Conservation (phyloP, 2,113 vertebrate genomes). For the Argyrosomus japonicus region DNA sequence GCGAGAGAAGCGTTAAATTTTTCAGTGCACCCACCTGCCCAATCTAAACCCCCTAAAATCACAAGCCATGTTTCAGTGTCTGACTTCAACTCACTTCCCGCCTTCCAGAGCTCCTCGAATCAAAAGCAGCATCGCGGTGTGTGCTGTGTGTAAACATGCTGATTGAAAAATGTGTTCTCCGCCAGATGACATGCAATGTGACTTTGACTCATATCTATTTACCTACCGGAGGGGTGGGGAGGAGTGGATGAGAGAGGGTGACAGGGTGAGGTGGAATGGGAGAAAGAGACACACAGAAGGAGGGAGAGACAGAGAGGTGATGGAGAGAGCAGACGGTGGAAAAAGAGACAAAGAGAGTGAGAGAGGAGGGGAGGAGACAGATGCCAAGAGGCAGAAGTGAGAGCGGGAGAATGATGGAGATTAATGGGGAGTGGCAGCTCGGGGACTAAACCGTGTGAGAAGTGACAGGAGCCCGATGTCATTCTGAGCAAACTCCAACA, state of each 20-base stretch:
- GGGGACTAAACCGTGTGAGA: slow-evolving; percentile 64
- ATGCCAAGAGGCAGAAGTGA: slow-evolving; percentile 64
- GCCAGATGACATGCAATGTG: slow-evolving; percentile 55
- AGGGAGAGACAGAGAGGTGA: slow-evolving; percentile 38
- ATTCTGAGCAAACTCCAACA: slow-evolving; percentile 70
- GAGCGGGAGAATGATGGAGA: slow-evolving; percentile 75
- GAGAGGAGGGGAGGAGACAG: slow-evolving; percentile 34
- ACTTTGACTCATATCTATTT: slow-evolving; percentile 64
- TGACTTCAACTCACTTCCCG: slow-evolving; percentile 23
- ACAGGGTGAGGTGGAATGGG: slow-evolving; percentile 48
- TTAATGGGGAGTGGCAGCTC: slow-evolving; percentile 77
- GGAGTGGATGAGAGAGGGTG: slow-evolving; percentile 41
- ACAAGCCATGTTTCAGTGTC: slow-evolving; percentile 37
- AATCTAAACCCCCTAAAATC: slow-evolving; percentile 54
- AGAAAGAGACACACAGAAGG: slow-evolving; percentile 34
- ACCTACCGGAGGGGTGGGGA: slow-evolving; percentile 10
- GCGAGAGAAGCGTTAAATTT: slow-evolving; percentile 41
- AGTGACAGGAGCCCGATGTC: slow-evolving; percentile 74
- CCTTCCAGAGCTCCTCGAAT: slow-evolving; percentile 40
- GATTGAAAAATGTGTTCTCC: slow-evolving; percentile 64
- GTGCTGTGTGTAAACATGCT: slow-evolving; percentile 63
- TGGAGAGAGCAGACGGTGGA: slow-evolving; percentile 30
- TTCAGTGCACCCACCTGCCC: slow-evolving; percentile 50
- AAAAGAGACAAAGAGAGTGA: slow-evolving; percentile 22
- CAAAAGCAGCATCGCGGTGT: slow-evolving; percentile 30